Percentiles rank a stretch among this genome's conserved stretches.
phyloP scores from a whole-genome alignment of 30 jellyfish, hydroid and myxozoan species.

The Aurelia coerulea region DNA sequence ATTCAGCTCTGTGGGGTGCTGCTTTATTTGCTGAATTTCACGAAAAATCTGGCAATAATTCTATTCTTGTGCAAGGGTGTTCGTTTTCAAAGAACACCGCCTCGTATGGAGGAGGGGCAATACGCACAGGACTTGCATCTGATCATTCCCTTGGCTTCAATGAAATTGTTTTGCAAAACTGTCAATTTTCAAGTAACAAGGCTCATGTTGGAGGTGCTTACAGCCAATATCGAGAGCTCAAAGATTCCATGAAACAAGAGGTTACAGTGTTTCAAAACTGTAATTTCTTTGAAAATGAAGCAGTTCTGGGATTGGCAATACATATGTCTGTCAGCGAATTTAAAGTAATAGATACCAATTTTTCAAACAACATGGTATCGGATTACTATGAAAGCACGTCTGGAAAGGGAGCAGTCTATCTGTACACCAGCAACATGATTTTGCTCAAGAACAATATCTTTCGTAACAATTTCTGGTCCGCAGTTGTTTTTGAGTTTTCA shows the following conservation, averaged over 20 bases:
- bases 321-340: slow-evolving; percentile 58
- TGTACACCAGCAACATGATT: slow-evolving; percentile 30
- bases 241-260: slow-evolving; percentile 19
- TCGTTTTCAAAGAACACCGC: slow-evolving; percentile 59
- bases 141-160: slow-evolving; percentile 25
- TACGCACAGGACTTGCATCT: slow-evolving; percentile 49
- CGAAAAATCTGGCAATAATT: slow-evolving; percentile 31
- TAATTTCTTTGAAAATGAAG: slow-evolving; percentile 13
- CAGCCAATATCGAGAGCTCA: slow-evolving; percentile 33
- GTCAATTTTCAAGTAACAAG: slow-evolving; percentile 11
- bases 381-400: slow-evolving; percentile 19
- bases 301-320: slow-evolving; percentile 37
- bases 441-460: slow-evolving; percentile 18
- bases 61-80: background rate
- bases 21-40: slow-evolving; percentile 65
- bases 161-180: background rate
- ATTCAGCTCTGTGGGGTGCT: slow-evolving; percentile 87
- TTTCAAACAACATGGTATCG: slow-evolving; percentile 10
- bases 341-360: background rate
- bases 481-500: slow-evolving; percentile 72
- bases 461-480: slow-evolving; percentile 51
- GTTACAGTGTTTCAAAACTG: slow-evolving; percentile 17
- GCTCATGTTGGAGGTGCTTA: slow-evolving; percentile 37
- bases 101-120: slow-evolving; percentile 79
- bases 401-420: slow-evolving; percentile 51